A percentile compares a stretch with the other conserved stretches of the same genome.
These are phyloP conservation scores for Sphaerophoria rueppellii DNA, from an alignment of 2,888 invertebrate species.

Conservation along the genomic window DNA sequence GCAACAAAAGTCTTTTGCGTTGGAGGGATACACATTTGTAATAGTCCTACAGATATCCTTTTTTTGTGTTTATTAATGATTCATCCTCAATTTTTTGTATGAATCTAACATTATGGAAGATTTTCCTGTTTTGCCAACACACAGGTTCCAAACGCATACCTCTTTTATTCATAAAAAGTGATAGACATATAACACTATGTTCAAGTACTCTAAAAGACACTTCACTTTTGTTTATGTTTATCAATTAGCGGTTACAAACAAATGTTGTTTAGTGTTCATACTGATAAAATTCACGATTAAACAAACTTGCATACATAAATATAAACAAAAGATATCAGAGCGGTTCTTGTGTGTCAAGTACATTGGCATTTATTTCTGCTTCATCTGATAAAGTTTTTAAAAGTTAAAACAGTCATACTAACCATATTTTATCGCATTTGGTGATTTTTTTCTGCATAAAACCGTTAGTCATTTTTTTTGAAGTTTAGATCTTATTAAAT, in stretches of 20 bases:
- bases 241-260: not conserved
- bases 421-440: conserved; percentile 9
- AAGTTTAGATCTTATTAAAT: too few species aligned
- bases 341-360: conserved; percentile 14
- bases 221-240: conserved; percentile 32
- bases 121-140: not conserved
- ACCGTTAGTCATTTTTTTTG: conserved; percentile 24
- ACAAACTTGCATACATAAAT: conserved; percentile 6
- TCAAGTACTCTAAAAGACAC: conserved; percentile 20
- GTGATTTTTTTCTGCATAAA: not conserved
- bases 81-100: too few species aligned
- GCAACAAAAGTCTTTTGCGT: too few species aligned
- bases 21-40: too few species aligned
- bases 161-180: not conserved
- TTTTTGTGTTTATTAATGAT: too few species aligned
- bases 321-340: not conserved
- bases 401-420: conserved; percentile 25
- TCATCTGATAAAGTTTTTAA: conserved; percentile 26
- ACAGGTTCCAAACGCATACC: too few species aligned
- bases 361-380: not conserved
- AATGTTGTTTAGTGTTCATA: conserved; percentile 4
- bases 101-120: too few species aligned
- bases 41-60: too few species aligned
- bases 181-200: not conserved
- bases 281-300: conserved; percentile 7